These are phyloP conservation scores for Odontamblyopus lacepedii DNA, from an alignment of 2,797 vertebrate species.

Conservation along the genomic window DNA sequence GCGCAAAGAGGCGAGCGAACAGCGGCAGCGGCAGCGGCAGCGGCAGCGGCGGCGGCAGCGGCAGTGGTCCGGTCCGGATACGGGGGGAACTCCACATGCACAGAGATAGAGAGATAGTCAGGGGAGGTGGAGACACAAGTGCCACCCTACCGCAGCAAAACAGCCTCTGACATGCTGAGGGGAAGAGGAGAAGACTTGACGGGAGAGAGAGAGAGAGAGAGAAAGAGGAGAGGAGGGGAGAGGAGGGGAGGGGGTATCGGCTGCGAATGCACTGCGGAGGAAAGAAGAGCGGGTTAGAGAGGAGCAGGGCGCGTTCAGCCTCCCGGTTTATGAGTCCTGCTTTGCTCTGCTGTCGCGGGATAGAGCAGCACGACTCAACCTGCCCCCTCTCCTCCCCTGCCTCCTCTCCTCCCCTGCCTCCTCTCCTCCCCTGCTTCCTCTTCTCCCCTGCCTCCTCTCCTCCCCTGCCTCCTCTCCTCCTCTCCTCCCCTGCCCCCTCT, in stretches of 20 bases:
- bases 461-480: no score
- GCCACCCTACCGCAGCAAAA: background rate
- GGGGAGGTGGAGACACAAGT: background rate
- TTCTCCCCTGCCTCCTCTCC: no score
- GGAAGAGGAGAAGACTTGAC: background rate
- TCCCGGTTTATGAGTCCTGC: conserved; percentile 49
- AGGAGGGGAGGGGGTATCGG: conserved; percentile 53
- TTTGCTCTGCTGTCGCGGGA: conserved; percentile 52
- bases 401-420: no score
- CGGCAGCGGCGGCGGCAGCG: conserved; percentile 10
- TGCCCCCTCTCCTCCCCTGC: conserved; percentile 11
- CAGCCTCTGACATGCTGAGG: conserved; percentile 14
- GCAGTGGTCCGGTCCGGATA: conserved; percentile 28
- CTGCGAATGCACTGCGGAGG: conserved; percentile 78
- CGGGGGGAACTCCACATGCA: conserved; percentile 43
- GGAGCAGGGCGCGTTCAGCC: conserved; percentile 44
- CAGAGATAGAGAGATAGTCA: background rate
- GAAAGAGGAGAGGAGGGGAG: background rate
- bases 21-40: no score
- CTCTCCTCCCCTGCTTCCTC: no score
- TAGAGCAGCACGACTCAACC: conserved; percentile 39
- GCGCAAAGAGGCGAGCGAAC: background rate
- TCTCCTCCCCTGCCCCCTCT: no score
- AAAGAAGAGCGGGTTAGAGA: conserved; percentile 26
- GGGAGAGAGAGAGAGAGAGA: background rate